A percentile compares a stretch with the other conserved stretches of the same genome.
These are phyloP conservation scores for Origma solitaria DNA, from an alignment of 2,113 vertebrate species.

Conservation along the genomic window DNA sequence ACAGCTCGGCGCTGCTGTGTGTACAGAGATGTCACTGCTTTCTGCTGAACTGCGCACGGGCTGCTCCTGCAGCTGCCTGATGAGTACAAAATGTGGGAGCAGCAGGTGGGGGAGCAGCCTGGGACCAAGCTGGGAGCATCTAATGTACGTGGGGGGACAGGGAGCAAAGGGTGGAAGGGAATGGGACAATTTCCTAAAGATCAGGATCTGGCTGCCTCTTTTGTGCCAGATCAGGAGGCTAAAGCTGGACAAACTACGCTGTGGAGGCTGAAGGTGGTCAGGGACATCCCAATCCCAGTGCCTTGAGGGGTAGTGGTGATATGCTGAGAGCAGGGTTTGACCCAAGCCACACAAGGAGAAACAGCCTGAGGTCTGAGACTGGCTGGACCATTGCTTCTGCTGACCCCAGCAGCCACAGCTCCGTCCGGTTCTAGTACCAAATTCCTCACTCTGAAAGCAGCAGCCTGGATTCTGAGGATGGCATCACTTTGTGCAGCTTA, in stretches of 20 bases:
- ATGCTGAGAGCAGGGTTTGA: neutral
- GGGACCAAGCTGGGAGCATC: neutral
- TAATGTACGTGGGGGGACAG: accelerated
- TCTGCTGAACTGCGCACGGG: neutral
- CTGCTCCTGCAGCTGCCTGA: neutral
- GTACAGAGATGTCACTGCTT: constrained; percentile 22
- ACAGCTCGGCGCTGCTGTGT: neutral
- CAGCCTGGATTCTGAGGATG: neutral
- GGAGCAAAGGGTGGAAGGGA: neutral
- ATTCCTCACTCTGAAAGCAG: neutral
- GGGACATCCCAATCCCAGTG: accelerated
- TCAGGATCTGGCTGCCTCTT: neutral
- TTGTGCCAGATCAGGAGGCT: neutral
- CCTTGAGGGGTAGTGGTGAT: neutral
- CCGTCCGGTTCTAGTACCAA: neutral
- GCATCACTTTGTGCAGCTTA: neutral
- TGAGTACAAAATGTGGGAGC: neutral
- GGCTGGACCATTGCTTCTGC: neutral
- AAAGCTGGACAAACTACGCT: neutral
- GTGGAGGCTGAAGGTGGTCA: neutral
- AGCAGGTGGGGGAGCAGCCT: neutral
- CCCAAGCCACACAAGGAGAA: accelerated
- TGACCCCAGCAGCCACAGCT: neutral
- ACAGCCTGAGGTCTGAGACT: neutral
- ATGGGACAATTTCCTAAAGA: neutral